These are phyloP conservation scores for Arctia plantaginis DNA, from an alignment of 2,888 invertebrate species.

Conservation along the genomic window DNA sequence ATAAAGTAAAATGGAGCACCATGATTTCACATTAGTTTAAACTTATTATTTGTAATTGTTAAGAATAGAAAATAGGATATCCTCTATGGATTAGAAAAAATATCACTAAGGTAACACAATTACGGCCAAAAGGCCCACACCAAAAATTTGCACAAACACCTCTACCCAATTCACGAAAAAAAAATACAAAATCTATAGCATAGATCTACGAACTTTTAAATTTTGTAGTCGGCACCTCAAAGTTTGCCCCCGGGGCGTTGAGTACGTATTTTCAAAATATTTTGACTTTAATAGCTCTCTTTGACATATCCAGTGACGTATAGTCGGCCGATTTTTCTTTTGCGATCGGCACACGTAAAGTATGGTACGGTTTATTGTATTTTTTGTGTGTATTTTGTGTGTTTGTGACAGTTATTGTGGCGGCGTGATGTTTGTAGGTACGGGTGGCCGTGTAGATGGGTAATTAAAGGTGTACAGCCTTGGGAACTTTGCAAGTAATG, in stretches of 20 bases:
- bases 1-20: background rate
- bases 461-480: slow-evolving; percentile 20
- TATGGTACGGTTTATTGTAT: slow-evolving; percentile 30
- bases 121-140: background rate
- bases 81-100: background rate
- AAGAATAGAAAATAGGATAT: slow-evolving; percentile 3
- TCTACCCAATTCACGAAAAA: slow-evolving; percentile 33
- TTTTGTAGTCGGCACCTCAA: slow-evolving; percentile 66
- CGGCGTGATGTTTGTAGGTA: slow-evolving; percentile 43
- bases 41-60: background rate
- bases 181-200: slow-evolving; percentile 39
- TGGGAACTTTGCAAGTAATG: slow-evolving; percentile 12
- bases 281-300: slow-evolving; percentile 83
- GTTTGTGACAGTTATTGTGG: slow-evolving; percentile 33
- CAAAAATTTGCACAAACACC: slow-evolving; percentile 40
- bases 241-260: slow-evolving; percentile 71
- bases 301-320: slow-evolving; percentile 76
- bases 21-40: background rate
- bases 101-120: slow-evolving; percentile 14
- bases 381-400: slow-evolving; percentile 36
- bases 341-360: slow-evolving; percentile 53
- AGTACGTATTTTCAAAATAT: slow-evolving; percentile 84
- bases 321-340: slow-evolving; percentile 62
- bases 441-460: slow-evolving; percentile 25
- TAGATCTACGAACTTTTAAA: slow-evolving; percentile 35